Evolutionary conservation across 2,888 invertebrate species (phyloP), one percentile per base, ranked within the genome.

Genomic region (Cephus spinipes): DNA sequence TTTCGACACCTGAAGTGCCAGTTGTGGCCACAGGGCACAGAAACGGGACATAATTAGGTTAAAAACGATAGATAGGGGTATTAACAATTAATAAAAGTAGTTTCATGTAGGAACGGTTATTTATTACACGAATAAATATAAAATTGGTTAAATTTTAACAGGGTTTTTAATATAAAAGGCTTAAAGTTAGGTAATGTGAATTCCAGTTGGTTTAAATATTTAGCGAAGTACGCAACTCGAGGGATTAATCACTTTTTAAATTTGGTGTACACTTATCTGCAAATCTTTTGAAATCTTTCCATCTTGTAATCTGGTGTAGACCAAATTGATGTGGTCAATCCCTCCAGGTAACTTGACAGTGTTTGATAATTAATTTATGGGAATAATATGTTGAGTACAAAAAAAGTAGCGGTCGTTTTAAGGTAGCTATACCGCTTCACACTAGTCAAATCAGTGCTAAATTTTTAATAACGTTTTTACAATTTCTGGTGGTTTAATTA

Each of bases 331-430:
- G 12, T 68, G 12, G 1, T 68, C 68, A 68, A 68, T 12, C 68
- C 68, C 68, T 68, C 12, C 1, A 68, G 68, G 68, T 68, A 12
- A 68, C 9, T 68, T 68, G 68, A 68, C 68, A 68, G 68, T 68
- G 12, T 68, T 68, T 68, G 68, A 68, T 68, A 68, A 12, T 68
- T 68, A 68, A 68, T 12, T 12, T 12, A 12, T 68, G 68, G 9
- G 68, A 68, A 68, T 68, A 68, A 68, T 68, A 68, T 68, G 68
- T 68, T 68, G 68, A 68, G 68, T 68, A 68, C 68, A 68, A 68
- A 68, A 68, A 68, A 68, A 68, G 68, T 68, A 68, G 1, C 12
- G 68, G 12, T 68, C 68, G 68, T 68, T 12, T 68, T 68, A 68
- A 68, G 12, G n/a, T n/a, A n/a, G n/a, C n/a, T n/a, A n/a, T n/a